phyloP scores from a whole-genome alignment of 35 echinoderm and acorn worm species.

The Apostichopus parvimensis region DNA sequence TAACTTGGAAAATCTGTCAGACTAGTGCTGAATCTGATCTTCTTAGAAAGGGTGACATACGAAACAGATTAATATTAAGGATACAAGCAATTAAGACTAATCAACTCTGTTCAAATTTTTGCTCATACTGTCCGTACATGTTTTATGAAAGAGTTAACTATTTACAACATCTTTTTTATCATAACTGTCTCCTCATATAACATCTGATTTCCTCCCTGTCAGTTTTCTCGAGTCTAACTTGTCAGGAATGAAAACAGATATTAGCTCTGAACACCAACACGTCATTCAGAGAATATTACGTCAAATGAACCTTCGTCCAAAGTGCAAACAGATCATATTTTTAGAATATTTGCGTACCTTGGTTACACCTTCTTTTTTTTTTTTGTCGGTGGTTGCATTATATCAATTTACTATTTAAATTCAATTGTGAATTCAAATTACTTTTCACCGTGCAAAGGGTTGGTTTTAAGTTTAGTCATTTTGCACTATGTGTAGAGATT shows the following conservation, averaged over 20 bases:
- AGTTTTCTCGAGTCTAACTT: neutral
- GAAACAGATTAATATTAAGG: neutral
- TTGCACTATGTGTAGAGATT: too few relatives aligned
- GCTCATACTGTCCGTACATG: neutral
- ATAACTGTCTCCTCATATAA: neutral
- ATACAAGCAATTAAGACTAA: neutral
- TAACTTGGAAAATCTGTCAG: too few relatives aligned
- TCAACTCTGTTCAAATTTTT: neutral
- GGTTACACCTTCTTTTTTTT: too few relatives aligned
- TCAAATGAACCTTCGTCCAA: neutral
- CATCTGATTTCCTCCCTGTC: neutral
- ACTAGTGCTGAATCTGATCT: too few relatives aligned
- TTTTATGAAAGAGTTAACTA: neutral
- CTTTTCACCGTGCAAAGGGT: too few relatives aligned
- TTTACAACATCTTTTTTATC: neutral
- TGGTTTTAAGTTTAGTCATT: too few relatives aligned
- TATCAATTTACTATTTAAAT: too few relatives aligned
- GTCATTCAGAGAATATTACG: neutral
- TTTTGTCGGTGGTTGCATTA: too few relatives aligned
- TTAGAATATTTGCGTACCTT: too few relatives aligned
- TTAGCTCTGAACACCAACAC: neutral
- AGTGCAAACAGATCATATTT: neutral
- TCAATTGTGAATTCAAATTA: too few relatives aligned
- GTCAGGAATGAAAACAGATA: neutral
- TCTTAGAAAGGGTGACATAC: too few relatives aligned